These are phyloP conservation scores for Spongilla lacustris DNA, from an alignment of 37 sponge, comb jelly and placozoan species.

Conservation along the genomic window DNA sequence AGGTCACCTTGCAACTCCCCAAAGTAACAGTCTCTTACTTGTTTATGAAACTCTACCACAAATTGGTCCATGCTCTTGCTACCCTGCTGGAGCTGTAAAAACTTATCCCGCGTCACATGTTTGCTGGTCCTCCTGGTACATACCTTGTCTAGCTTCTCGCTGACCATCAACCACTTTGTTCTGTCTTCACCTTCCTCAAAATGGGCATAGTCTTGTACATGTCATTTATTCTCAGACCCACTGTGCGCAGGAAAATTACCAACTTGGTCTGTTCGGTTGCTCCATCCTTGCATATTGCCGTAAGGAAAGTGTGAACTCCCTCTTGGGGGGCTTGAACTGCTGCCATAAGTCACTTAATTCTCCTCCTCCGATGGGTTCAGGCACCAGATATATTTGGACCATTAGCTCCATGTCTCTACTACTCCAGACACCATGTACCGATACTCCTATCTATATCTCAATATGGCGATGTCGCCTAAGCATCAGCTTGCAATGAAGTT, in stretches of 20 bases:
- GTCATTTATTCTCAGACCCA: not conserved
- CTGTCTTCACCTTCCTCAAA: not conserved
- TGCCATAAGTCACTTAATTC: no score
- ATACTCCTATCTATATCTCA: no score
- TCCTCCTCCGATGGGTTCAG: no score
- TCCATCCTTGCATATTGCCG: not conserved
- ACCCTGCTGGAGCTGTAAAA: not conserved
- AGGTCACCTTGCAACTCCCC: not conserved
- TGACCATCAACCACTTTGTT: not conserved
- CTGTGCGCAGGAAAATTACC: not conserved
- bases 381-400: no score
- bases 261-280: not conserved
- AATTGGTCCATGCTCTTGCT: not conserved
- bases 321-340: no score
- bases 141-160: not conserved
- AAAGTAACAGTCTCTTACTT: not conserved
- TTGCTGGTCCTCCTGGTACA: not conserved
- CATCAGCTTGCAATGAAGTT: no score
- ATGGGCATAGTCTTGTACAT: not conserved
- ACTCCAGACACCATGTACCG: no score
- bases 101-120: not conserved
- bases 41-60: not conserved
- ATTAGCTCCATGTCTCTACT: no score
- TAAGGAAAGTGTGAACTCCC: no score
- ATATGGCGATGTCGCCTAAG: no score